These are phyloP conservation scores for Eupithecia dodoneata DNA, from an alignment of 2,888 invertebrate genomes.

Conservation along the genomic window DNA sequence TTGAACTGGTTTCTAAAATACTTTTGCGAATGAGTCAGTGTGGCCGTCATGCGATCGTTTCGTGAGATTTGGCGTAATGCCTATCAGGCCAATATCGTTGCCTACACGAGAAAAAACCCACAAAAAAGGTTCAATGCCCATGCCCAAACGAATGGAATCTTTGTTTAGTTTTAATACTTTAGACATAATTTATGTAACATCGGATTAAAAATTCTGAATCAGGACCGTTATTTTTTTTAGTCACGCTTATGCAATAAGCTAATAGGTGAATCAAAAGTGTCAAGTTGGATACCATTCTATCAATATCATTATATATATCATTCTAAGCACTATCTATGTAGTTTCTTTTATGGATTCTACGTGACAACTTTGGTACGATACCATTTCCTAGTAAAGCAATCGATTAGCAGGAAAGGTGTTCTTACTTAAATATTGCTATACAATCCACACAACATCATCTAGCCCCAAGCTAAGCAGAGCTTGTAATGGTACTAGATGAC, in stretches of 20 bases:
- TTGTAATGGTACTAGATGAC: too few relatives aligned
- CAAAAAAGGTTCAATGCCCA: conserved; percentile 28
- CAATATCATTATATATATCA: too few relatives aligned
- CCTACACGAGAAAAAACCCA: conserved; percentile 31
- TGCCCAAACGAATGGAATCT: conserved; percentile 11
- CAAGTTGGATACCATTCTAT: too few relatives aligned
- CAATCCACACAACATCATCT: too few relatives aligned
- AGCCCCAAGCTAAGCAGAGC: too few relatives aligned
- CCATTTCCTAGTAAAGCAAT: too few relatives aligned
- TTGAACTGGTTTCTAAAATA: conserved; percentile 41
- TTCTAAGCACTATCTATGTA: too few relatives aligned
- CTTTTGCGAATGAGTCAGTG: conserved; percentile 39
- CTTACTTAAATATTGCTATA: too few relatives aligned
- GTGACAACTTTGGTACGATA: too few relatives aligned
- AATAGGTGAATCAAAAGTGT: too few relatives aligned
- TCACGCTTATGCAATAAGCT: neutral
- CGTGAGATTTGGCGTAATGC: conserved; percentile 43
- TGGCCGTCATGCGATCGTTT: conserved; percentile 26
- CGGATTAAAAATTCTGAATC: conserved; percentile 11
- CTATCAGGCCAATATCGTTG: conserved; percentile 42
- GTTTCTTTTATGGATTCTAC: too few relatives aligned
- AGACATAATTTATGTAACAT: conserved; percentile 12
- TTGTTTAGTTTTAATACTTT: conserved; percentile 8
- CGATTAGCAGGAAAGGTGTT: too few relatives aligned
- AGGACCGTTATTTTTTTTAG: neutral